Conservation (phyloP, 2,797 vertebrate genomes). For the Pangasius larnaudii region DNA sequence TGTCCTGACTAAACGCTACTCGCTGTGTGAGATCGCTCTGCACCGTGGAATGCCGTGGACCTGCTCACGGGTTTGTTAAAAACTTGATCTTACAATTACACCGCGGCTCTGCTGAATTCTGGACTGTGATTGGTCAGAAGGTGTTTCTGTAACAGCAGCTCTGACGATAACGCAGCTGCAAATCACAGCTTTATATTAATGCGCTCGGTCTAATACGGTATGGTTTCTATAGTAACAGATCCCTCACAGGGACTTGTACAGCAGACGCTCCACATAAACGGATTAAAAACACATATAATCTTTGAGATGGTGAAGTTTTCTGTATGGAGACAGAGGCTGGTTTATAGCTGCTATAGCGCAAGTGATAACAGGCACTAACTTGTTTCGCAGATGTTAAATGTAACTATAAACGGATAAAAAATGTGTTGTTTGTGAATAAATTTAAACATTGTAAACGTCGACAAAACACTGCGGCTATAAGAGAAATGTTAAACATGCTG, state of each 20-base stretch:
- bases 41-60: background rate
- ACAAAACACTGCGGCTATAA: background rate
- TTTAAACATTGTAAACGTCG: background rate
- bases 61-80: background rate
- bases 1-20: background rate
- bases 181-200: background rate
- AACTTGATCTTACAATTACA: background rate
- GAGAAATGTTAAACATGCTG: too few relatives aligned
- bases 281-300: background rate
- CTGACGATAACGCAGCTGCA: background rate
- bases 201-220: background rate
- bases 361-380: background rate
- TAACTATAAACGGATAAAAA: background rate
- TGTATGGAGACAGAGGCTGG: background rate
- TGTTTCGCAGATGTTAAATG: background rate
- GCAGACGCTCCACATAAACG: background rate
- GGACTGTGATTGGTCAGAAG: background rate
- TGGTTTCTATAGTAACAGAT: background rate
- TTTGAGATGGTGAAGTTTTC: background rate
- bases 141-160: background rate
- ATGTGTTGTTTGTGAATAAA: background rate
- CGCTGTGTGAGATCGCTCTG: background rate
- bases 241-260: background rate
- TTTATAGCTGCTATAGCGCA: background rate
- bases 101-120: background rate